These are phyloP conservation scores for Telmatherina bonti DNA, from an alignment of 2,797 vertebrate genomes.

Conservation along the genomic window DNA sequence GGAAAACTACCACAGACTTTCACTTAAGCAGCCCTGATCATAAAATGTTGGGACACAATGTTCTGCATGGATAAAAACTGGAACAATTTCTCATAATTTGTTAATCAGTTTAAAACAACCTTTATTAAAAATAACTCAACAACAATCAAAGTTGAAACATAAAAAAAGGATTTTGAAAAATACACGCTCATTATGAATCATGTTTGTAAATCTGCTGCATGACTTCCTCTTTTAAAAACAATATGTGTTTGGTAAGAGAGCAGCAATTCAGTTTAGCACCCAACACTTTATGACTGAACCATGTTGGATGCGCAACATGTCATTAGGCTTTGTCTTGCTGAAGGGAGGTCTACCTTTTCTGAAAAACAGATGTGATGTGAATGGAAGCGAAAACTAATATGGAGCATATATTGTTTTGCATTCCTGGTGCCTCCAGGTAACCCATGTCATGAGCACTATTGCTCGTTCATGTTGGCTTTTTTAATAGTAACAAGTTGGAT, in stretches of 20 bases:
- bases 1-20: background rate
- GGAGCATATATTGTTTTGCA: no score
- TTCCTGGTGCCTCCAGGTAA: no score
- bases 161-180: no score
- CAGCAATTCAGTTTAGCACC: background rate
- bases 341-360: background rate
- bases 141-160: background rate
- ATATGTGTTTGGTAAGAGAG: no score
- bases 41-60: background rate
- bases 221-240: no score
- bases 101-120: background rate
- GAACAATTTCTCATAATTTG: background rate
- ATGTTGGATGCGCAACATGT: background rate
- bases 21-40: background rate
- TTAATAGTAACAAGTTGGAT: no score
- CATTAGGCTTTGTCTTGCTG: background rate
- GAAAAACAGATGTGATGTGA: background rate
- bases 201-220: no score
- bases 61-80: background rate
- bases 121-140: background rate
- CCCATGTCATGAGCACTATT: no score
- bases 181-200: no score
- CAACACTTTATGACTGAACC: background rate
- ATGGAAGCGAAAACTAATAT: no score
- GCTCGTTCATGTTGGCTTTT: no score